Conservation (phyloP, 2,797 vertebrate species). For the Artibeus lituratus region DNA sequence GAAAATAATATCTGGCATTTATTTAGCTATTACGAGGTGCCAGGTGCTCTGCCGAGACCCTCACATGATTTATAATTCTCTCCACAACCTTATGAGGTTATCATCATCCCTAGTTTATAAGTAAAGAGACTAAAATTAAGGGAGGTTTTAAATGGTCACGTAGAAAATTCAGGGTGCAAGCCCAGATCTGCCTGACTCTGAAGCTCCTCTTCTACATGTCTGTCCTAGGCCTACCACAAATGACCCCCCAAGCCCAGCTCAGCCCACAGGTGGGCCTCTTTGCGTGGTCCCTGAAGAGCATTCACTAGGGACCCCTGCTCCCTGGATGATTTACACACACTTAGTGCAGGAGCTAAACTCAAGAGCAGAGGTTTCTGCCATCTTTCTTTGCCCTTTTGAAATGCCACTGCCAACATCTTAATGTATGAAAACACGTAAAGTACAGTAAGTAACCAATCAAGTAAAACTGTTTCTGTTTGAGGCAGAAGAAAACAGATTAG, state of each 20-base stretch:
- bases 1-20: neutral
- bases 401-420: neutral
- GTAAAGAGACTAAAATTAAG: neutral
- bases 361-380: neutral
- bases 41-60: neutral
- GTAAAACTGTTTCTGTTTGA: slow-evolving; percentile 7
- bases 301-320: neutral
- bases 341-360: neutral
- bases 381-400: neutral
- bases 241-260: neutral
- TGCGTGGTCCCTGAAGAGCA: neutral
- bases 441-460: neutral
- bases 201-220: neutral
- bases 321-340: neutral
- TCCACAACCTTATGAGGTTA: neutral
- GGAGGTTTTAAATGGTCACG: neutral
- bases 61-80: neutral
- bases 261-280: neutral
- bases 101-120: neutral
- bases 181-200: neutral
- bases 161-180: neutral
- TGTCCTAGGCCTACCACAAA: neutral
- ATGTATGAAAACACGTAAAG: neutral
- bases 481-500: slow-evolving; percentile 19
- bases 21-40: neutral